These are phyloP conservation scores for Gnathonemus longibarbis DNA, from an alignment of 2,113 vertebrate genomes.

Conservation along the genomic window DNA sequence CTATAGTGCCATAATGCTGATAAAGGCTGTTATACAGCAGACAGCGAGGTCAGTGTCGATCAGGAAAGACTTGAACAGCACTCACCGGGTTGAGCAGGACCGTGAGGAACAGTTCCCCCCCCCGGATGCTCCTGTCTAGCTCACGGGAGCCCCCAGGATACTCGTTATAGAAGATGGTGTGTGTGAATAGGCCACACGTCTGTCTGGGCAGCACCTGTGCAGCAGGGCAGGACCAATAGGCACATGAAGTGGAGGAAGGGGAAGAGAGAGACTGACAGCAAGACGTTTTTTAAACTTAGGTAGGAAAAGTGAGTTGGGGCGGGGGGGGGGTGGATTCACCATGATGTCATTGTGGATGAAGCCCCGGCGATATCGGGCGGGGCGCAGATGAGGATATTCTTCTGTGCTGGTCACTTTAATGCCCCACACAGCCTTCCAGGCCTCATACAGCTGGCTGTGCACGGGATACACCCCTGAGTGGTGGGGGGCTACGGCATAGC, in stretches of 20 bases:
- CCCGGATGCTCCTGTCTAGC: constrained; percentile 92
- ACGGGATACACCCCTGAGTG: constrained; percentile 96
- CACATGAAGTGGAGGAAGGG: not conserved
- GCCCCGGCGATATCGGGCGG: constrained; percentile 86
- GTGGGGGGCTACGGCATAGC: constrained; percentile 91
- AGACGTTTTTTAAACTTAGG: not conserved
- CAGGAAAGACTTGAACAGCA: not conserved
- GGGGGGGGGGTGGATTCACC: constrained; percentile 60
- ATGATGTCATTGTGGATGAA: constrained; percentile 88
- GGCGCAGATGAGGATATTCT: constrained; percentile 90
- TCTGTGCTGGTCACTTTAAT: constrained; percentile 96
- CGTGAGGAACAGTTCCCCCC: constrained; percentile 93
- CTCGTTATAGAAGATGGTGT: constrained; percentile 97
- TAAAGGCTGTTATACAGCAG: not conserved
- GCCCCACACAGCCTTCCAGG: constrained; percentile 90
- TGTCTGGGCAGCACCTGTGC: constrained; percentile 85
- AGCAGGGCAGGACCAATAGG: constrained; percentile 5
- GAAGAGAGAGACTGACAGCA: not conserved
- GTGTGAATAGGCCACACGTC: constrained; percentile 94
- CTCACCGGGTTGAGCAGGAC: constrained; percentile 87
- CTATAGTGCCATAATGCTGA: not conserved
- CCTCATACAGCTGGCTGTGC: constrained; percentile 91
- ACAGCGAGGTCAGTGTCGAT: not conserved
- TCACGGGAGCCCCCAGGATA: constrained; percentile 93
- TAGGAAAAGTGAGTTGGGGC: not conserved